A percentile compares a stretch with the other conserved stretches of the same genome.
Evolutionary conservation across 2,113 vertebrate species (phyloP).

Genomic region (Tachysurus fulvidraco): DNA sequence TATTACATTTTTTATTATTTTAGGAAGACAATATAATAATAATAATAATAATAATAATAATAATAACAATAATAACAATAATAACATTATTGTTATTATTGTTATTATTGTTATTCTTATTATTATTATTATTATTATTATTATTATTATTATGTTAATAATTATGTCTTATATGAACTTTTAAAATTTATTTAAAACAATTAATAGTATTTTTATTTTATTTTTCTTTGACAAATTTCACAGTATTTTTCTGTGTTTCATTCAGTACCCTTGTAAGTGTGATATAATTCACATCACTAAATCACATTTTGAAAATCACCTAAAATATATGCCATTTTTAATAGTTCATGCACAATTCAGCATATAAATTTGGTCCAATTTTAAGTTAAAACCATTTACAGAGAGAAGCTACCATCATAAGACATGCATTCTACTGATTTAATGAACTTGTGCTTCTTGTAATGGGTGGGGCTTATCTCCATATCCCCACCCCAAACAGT

Average conservation of each 20-base stretch:
- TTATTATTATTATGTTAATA: background rate
- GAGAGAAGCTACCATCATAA: no score
- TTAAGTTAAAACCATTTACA: background rate
- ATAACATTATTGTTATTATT: background rate
- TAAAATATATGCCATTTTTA: background rate
- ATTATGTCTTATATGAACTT: no score
- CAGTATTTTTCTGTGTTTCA: background rate
- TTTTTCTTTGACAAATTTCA: background rate
- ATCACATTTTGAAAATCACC: background rate
- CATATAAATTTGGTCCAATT: no score
- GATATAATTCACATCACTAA: background rate
- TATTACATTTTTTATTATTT: background rate
- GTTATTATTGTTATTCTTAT: background rate
- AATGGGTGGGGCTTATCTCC: conserved; percentile 15
- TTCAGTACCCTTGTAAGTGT: background rate
- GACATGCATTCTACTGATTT: background rate
- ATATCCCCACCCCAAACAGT: conserved; percentile 43
- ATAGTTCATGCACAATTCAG: background rate
- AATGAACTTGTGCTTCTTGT: conserved; percentile 23
- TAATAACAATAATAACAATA: background rate
- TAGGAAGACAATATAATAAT: background rate
- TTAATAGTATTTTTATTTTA: background rate
- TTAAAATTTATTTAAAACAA: background rate
- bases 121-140: background rate
- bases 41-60: background rate